Conservation (phyloP, 2,113 vertebrate genomes). For the Porphyrio hochstetteri region DNA sequence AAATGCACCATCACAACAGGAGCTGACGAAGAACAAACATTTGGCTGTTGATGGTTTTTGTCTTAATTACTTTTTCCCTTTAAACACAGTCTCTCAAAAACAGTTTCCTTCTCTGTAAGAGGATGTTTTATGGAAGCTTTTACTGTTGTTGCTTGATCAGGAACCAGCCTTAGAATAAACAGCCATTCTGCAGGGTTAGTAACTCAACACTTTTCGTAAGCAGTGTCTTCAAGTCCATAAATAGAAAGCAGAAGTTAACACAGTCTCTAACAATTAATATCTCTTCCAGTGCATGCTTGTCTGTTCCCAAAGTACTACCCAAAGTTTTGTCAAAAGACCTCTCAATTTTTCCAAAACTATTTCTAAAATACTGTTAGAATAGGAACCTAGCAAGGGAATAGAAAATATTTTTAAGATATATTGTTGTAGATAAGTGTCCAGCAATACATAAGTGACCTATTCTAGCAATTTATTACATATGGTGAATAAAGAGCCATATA, state of each 20-base stretch:
- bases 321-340: not conserved
- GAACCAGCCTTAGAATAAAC: not conserved
- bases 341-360: not conserved
- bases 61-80: not conserved
- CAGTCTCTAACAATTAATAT: not conserved
- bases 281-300: not conserved
- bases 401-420: not conserved
- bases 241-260: not conserved
- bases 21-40: not conserved
- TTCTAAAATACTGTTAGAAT: not conserved
- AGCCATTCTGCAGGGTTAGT: not conserved
- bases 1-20: not conserved
- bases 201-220: not conserved
- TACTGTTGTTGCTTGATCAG: not conserved
- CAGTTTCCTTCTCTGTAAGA: not conserved
- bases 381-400: not conserved
- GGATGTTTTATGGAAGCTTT: not conserved
- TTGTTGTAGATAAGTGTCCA: not conserved
- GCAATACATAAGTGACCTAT: not conserved
- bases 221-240: not conserved
- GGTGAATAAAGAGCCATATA: slow-evolving; percentile 40
- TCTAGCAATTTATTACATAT: slow-evolving; percentile 43
- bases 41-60: not conserved
- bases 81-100: not conserved
- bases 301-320: not conserved